Base-by-base conservation (phyloP, 2,888 invertebrate species). In the Amaurobius ferox region DNA sequence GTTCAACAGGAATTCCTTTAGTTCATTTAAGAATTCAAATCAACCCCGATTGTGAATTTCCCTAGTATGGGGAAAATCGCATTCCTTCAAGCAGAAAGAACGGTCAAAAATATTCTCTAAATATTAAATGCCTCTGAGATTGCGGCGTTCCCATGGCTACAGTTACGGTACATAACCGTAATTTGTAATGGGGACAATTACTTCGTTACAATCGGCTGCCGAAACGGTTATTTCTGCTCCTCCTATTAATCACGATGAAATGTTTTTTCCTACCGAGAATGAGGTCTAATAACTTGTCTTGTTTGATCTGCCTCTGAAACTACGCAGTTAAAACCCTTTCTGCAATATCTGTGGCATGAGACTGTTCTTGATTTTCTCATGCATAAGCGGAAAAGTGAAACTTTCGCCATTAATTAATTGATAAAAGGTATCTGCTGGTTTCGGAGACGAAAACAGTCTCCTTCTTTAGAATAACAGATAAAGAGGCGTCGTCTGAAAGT, bases 91-190 rank as follows among this genome's bases (percentile, higher is more conserved):
- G 83, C 83, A 68, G 55, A 83, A 71, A 83, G 64, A 67, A 32
- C 66, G 76, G 70, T 77, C 83, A 71, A 48, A 66, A 71, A 71
- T 62, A 30, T 66, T 6, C 19, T 29, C 26, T 23, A 19, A 55
- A 77, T 68, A 83, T 83, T 83, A 83, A 83, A 77, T 77, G 71
- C 32, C 40, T 62, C 64, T 32, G 39, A 35, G 76, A 64, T 70
- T 70, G 83, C 30, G 39, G 1, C 55, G 77, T 72, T 66, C 40
- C 29, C 66, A 83, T 40, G 62, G 62, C 77, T 64, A 83, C 77
- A 83, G 83, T 83, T 64, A 83, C 83, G 83, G 71, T 77, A 83
- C 83, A 83, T 83, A 83, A 77, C 29, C 71, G 28, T 44, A 77
- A 77, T 77, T 64, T 70, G 83, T 77, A 76, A 66, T 39, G 55